phyloP scores from a whole-genome alignment of 2,113 vertebrate genomes.

The Megaceryle maxima region DNA sequence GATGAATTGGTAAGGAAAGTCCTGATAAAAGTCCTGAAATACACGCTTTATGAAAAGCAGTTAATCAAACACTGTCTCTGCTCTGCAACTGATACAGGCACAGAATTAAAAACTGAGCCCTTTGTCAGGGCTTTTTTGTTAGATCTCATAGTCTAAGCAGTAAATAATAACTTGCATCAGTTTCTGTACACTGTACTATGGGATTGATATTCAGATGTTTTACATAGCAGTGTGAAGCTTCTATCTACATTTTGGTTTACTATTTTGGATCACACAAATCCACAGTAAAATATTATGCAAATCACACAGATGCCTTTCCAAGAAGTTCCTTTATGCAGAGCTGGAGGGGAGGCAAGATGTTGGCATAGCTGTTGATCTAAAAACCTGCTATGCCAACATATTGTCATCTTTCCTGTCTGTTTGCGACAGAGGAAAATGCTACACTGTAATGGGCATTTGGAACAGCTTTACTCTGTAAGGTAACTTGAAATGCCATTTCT shows the following conservation, averaged over 20 bases:
- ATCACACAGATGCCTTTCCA: neutral
- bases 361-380: conserved; percentile 83
- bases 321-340: conserved; percentile 52
- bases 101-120: neutral
- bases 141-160: neutral
- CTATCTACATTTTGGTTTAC: neutral
- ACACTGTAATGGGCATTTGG: neutral
- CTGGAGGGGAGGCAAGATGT: conserved; percentile 84
- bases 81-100: neutral
- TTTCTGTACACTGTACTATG: neutral
- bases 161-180: neutral
- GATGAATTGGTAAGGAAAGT: neutral
- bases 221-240: neutral
- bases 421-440: conserved; percentile 37
- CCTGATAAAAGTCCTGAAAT: neutral
- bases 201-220: neutral
- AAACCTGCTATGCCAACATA: conserved; percentile 83
- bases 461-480: neutral
- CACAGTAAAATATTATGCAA: neutral
- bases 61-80: neutral
- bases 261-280: neutral
- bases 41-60: neutral
- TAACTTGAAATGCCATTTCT: neutral
- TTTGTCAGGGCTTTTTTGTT: neutral
- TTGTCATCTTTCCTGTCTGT: conserved; percentile 82